Percentiles rank a stretch among this genome's conserved stretches.
Evolutionary conservation across 2,888 invertebrate species (phyloP).

Genomic region (Nemoura dubitans): DNA sequence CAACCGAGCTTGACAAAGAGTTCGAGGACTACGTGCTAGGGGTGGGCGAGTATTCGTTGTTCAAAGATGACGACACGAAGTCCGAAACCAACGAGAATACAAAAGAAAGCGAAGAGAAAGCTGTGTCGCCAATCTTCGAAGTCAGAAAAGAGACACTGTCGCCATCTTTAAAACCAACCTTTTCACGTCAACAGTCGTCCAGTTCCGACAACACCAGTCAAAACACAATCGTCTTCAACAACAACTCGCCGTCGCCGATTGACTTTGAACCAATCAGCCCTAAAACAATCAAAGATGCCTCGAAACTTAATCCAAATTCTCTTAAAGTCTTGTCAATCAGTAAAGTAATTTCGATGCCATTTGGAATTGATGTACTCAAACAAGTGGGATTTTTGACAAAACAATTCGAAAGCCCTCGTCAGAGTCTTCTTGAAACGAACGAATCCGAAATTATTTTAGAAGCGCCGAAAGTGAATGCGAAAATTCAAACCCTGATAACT

Average conservation of each 20-base stretch:
- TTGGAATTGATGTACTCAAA: conserved; percentile 70
- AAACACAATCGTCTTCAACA: conserved; percentile 75
- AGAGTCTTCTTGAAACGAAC: neutral
- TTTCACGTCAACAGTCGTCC: conserved; percentile 59
- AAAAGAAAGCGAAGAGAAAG: neutral
- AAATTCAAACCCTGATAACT: neutral
- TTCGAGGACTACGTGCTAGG: conserved; percentile 18
- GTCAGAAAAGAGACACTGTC: neutral
- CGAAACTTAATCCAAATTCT: conserved; percentile 59
- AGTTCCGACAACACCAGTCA: conserved; percentile 65
- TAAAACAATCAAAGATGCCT: neutral
- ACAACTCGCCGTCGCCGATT: conserved; percentile 38
- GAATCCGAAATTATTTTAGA: neutral
- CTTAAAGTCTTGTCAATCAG: conserved; percentile 73
- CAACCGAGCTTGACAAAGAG: conserved; percentile 24
- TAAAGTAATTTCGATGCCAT: conserved; percentile 73
- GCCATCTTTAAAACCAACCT: neutral
- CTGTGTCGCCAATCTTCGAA: neutral
- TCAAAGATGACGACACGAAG: neutral
- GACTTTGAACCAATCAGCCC: conserved; percentile 64
- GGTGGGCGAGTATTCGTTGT: neutral
- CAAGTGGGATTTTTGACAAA: conserved; percentile 36
- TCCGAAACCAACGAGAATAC: no score
- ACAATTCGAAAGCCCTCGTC: neutral
- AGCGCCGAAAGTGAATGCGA: neutral